Evolutionary conservation across 2,888 invertebrate genomes (phyloP), one percentile per base, ranked within the genome.

Genomic region (Spisula subtruncata): DNA sequence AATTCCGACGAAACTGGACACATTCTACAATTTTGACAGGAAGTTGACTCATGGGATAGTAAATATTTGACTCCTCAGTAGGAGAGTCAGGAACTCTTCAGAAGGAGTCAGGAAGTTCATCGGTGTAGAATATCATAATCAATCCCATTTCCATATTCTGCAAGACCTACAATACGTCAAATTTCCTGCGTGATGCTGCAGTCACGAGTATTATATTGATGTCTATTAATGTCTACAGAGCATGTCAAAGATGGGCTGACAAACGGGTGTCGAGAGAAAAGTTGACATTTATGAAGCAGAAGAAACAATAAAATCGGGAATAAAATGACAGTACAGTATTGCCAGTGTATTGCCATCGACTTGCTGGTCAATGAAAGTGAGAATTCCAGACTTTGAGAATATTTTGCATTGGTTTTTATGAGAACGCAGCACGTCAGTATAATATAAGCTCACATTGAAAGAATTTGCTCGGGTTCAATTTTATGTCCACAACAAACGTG

Each of bases 11-110:
- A 80, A 54, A 80, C 80, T 85, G 88, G 82, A 88, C 85, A 81
- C 88, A 85, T 54, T 88, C 88, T 79, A 25, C 75, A 87, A 60
- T 35, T 85, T 81, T 85, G 81, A 87, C 90, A 90, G 90, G 90
- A 90, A 90, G 90, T 90, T 81, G 87, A 85, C 85, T 87, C 87
- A 81, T 87, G 85, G 87, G 90, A 87, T 75, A 80, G 81, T 48
- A 79, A 84, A 88, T 60, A 80, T 56, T 84, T 80, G 83, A 84
- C 80, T 81, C 66, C 32, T 81, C 80, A 75, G 85, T 56, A 41
- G 32, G 20, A 81, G 79, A 75, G 79, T 54, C 85, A 85, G 79
- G 79, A 85, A 85, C n/a, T n/a, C n/a, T n/a, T n/a, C n/a, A 80
- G 41, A 48, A 20, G 66, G 79, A 75, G 79, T 54, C 85, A 85